Conservation (phyloP, 2,113 vertebrate species). For the Promerops cafer region DNA sequence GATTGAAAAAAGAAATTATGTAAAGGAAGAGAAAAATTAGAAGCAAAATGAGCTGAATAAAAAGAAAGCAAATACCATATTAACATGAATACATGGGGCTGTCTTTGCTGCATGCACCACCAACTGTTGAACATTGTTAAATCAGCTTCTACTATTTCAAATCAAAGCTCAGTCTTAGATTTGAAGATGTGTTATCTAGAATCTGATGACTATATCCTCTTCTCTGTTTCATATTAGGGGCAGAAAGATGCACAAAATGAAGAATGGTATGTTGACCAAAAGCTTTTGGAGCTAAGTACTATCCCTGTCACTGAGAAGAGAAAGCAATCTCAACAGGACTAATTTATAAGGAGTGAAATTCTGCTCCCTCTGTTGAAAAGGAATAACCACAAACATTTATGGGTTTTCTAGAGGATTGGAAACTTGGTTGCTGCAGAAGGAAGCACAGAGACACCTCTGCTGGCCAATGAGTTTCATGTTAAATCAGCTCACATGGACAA, state of each 20-base stretch:
- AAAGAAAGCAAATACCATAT: not conserved
- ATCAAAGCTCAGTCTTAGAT: not conserved
- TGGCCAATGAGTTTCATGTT: not conserved
- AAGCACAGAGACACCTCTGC: not conserved
- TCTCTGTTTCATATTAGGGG: not conserved
- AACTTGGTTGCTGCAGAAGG: not conserved
- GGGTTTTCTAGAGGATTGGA: not conserved
- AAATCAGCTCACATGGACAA: not conserved
- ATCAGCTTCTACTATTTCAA: not conserved
- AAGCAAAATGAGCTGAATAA: slow-evolving; percentile 15
- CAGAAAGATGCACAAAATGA: not conserved
- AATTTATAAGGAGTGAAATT: not conserved
- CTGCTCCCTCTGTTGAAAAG: not conserved
- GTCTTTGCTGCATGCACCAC: not conserved
- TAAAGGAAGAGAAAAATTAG: slow-evolving; percentile 14
- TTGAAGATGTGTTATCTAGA: not conserved
- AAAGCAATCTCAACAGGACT: not conserved
- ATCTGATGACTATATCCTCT: not conserved
- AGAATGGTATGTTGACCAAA: not conserved
- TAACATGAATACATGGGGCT: not conserved
- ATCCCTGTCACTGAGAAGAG: not conserved
- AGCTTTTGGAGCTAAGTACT: not conserved
- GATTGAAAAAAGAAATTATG: not conserved
- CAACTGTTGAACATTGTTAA: not conserved
- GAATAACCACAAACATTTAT: not conserved